Conservation (phyloP, 2,888 invertebrate genomes). For the Dendrolimus houi region DNA sequence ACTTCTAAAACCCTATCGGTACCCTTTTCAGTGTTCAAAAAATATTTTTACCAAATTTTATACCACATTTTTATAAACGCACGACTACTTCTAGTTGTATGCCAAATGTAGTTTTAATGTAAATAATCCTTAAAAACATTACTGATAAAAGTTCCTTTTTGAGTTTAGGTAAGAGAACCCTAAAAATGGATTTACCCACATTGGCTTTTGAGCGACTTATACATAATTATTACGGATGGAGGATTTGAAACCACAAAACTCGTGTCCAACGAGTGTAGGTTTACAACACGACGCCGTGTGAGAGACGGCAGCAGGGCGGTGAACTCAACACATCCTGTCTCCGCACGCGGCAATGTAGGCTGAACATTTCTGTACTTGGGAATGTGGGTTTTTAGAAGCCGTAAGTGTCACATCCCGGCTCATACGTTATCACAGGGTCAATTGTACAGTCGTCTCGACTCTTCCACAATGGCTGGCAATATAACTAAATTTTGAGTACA, state of each 20-base stretch:
- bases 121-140: too few species aligned
- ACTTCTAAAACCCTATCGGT: too few species aligned
- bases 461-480: slow-evolving; percentile 25
- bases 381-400: slow-evolving; percentile 67
- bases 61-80: too few species aligned
- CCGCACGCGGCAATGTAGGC: slow-evolving; percentile 53
- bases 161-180: too few species aligned
- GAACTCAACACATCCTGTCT: slow-evolving; percentile 65
- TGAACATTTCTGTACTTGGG: slow-evolving; percentile 56
- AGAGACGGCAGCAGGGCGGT: slow-evolving; percentile 49
- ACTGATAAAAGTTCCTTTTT: too few species aligned
- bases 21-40: too few species aligned
- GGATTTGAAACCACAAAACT: slow-evolving; percentile 48
- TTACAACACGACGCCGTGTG: slow-evolving; percentile 35
- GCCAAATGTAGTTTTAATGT: too few species aligned
- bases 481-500: slow-evolving; percentile 28
- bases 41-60: too few species aligned
- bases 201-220: too few species aligned
- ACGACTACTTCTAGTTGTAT: too few species aligned
- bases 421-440: slow-evolving; percentile 53
- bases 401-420: slow-evolving; percentile 55
- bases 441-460: slow-evolving; percentile 34
- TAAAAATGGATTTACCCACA: too few species aligned
- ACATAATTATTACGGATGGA: too few species aligned
- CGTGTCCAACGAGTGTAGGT: slow-evolving; percentile 49